Evolutionary conservation across 2,888 invertebrate species (phyloP), one percentile per base, ranked within the genome.

Genomic region (Andrena minutula): DNA sequence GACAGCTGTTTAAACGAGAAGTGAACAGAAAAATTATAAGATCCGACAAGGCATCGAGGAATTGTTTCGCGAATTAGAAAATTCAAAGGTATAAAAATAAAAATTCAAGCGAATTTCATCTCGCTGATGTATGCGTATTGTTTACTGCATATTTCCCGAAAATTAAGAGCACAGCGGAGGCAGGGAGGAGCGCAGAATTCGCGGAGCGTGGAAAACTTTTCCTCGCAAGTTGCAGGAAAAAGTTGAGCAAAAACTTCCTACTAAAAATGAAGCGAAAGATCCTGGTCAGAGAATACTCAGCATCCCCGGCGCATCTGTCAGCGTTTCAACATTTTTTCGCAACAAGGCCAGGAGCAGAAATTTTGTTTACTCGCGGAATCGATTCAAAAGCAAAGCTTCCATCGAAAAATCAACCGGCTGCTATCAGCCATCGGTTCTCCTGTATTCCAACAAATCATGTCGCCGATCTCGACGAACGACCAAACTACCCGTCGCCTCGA

Each of bases 341-440:
- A 16, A 28, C 35, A n/a, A 41, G 6, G 23, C 56, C 16, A 26
- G 8, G 12, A 32, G 28, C 47, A 69, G 41, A 41, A n/a, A 5
- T 30, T n/a, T 68, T 60, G 47, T 74, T 47, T 74, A 58, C 47
- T 30, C 16, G 3, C 7, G 0, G 2, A 20, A 16, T 23, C 56
- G 20, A 28, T 73, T 66, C 10, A 58, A 66, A 51, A 16, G 53
- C 53, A 47, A 74, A 74, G 56, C 32, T 60, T 64, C 73, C 16
- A 56, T 16, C 20, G 16, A 47, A 74, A 56, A 30, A 41, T 35
- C 56, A 23, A 1, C 35, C 41, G 16, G 16, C 41, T 16, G 4
- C 41, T 16, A 41, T 41, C 41, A 16, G 41, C 41, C 41, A 16
- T 41, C 16, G 41, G 16, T 41, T 16, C 5, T 23, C n/a, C 28